phyloP scores from a whole-genome alignment of 2,113 vertebrate species.

The Chaetura pelagica region DNA sequence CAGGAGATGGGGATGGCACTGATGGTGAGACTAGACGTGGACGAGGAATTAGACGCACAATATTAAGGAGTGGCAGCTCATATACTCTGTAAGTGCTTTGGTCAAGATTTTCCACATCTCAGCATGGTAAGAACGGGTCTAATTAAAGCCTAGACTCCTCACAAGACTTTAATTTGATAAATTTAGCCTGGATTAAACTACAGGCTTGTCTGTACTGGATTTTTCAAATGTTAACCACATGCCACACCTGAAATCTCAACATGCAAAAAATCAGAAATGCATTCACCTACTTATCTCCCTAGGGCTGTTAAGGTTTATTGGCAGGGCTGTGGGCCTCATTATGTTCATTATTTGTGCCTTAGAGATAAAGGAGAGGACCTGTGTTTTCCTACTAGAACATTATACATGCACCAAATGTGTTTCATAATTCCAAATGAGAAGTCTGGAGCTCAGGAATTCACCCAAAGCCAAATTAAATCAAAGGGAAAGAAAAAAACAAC shows the following conservation, averaged over 20 bases:
- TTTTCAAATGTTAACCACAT: conserved; percentile 10
- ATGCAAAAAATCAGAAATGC: neutral
- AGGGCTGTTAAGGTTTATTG: conserved; percentile 34
- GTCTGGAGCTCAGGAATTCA: conserved; percentile 18
- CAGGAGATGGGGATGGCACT: accelerated
- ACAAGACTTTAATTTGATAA: conserved; percentile 51
- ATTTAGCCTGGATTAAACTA: conserved; percentile 29
- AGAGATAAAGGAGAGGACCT: conserved; percentile 32
- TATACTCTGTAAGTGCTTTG: neutral
- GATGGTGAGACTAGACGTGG: neutral
- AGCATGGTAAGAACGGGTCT: neutral
- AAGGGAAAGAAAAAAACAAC: neutral
- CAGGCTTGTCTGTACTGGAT: conserved; percentile 57
- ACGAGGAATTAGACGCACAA: accelerated
- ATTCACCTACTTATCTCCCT: conserved; percentile 34
- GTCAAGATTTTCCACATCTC: conserved; percentile 29
- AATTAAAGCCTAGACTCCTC: conserved; percentile 39
- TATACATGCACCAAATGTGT: neutral
- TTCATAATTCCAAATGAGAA: conserved; percentile 13
- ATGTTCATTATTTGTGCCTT: conserved; percentile 37
- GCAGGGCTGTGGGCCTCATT: conserved; percentile 53
- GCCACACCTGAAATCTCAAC: conserved; percentile 60
- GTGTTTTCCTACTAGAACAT: conserved; percentile 42
- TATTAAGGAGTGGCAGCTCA: neutral
- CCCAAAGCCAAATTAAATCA: conserved; percentile 56